A percentile compares a stretch with the other conserved stretches of the same genome.
Conservation (phyloP, 2,113 vertebrate species). For the Leuciscus idus region DNA sequence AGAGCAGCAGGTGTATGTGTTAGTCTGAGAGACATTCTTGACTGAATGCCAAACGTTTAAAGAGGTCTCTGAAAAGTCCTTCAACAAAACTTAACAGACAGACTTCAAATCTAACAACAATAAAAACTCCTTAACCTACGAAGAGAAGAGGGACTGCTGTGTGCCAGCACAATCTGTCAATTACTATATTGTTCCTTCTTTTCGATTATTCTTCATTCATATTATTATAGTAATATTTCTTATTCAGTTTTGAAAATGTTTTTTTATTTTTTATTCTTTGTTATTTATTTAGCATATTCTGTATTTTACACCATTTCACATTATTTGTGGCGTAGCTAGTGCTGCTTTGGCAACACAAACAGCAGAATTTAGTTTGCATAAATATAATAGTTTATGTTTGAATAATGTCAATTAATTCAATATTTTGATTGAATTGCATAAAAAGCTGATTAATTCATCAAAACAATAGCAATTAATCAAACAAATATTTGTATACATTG, state of each 20-base stretch:
- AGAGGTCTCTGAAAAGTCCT: slow-evolving; percentile 14
- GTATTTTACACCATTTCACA: no score
- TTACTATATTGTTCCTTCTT: neutral
- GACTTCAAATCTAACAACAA: neutral
- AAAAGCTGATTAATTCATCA: neutral
- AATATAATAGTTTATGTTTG: neutral
- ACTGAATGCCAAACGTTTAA: slow-evolving; percentile 21
- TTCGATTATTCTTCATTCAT: no score
- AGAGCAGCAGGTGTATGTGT: slow-evolving; percentile 15
- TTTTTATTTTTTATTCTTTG: neutral
- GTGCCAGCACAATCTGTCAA: neutral
- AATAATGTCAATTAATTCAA: neutral
- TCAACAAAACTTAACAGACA: neutral
- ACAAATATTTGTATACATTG: neutral
- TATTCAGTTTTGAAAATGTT: neutral
- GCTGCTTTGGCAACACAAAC: neutral
- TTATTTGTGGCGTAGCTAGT: no score
- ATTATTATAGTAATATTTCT: neutral
- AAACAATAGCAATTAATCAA: neutral
- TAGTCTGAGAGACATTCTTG: slow-evolving; percentile 8
- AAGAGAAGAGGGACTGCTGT: neutral
- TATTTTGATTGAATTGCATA: neutral
- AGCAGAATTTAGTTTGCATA: neutral
- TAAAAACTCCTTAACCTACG: neutral
- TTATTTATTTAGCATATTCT: no score